A percentile compares a stretch with the other conserved stretches of the same genome.
phyloP scores from a whole-genome alignment of 2,797 vertebrate species.

The Cryptoprocta ferox region DNA sequence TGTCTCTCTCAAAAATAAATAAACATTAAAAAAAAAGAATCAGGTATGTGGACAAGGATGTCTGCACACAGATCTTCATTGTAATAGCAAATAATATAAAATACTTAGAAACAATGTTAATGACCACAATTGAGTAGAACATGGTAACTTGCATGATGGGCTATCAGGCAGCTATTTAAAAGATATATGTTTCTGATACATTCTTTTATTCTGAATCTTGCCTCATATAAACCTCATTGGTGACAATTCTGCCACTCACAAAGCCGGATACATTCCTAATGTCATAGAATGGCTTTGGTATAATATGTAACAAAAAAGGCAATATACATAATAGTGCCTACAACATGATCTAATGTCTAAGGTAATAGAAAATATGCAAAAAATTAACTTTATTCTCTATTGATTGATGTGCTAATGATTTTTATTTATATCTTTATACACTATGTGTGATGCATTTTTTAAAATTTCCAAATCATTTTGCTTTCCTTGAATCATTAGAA shows the following conservation, averaged over 20 bases:
- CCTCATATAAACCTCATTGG: not conserved
- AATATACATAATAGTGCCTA: not conserved
- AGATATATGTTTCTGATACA: not conserved
- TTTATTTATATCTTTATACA: slow-evolving; percentile 6
- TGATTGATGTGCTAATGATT: not conserved
- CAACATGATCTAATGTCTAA: not conserved
- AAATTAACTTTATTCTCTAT: not conserved
- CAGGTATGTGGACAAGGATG: not conserved
- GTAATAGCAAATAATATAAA: not conserved
- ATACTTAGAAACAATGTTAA: not conserved
- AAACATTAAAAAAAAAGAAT: not conserved
- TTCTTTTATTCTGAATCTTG: not conserved
- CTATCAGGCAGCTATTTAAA: not conserved
- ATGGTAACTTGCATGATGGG: not conserved
- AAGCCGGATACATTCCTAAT: not conserved
- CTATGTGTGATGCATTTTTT: not conserved
- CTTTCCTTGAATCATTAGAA: not conserved
- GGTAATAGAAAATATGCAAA: not conserved
- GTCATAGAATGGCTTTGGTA: not conserved
- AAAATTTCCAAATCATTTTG: not conserved
- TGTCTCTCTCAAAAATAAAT: too few species aligned
- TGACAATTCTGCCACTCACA: not conserved
- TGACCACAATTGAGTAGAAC: not conserved
- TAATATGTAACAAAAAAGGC: not conserved
- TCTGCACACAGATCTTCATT: not conserved